Percentiles rank a stretch among this genome's conserved stretches.
Conservation (phyloP, 2,888 invertebrate genomes). For the Uloborus plumipes region DNA sequence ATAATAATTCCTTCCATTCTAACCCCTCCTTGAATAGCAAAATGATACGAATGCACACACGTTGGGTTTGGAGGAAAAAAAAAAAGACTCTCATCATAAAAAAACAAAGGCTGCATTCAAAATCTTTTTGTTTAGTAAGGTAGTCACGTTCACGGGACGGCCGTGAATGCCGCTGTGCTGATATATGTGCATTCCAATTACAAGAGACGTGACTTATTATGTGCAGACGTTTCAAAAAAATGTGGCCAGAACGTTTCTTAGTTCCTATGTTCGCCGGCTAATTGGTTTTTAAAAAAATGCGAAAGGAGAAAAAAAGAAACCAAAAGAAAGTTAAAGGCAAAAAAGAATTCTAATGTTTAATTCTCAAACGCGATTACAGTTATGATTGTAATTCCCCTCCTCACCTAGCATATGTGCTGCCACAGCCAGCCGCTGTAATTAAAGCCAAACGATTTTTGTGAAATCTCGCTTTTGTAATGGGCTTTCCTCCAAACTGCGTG, state of each 20-base stretch:
- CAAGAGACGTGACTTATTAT: slow-evolving; percentile 58
- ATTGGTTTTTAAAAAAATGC: slow-evolving; percentile 41
- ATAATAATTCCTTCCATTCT: no score
- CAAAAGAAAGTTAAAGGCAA: background rate
- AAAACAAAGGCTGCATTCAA: background rate
- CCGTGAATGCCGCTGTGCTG: slow-evolving; percentile 30
- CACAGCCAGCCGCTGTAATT: slow-evolving; percentile 12
- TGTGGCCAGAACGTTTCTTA: background rate
- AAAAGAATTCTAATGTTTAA: slow-evolving; percentile 45
- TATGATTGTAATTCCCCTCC: slow-evolving; percentile 30
- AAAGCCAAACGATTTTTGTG: slow-evolving; percentile 41
- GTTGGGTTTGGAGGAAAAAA: slow-evolving; percentile 25
- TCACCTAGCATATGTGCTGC: slow-evolving; percentile 33
- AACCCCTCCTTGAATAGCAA: no score
- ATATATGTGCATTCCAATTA: slow-evolving; percentile 58
- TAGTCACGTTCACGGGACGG: slow-evolving; percentile 36
- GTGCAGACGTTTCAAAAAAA: slow-evolving; percentile 21
- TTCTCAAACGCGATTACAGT: slow-evolving; percentile 35
- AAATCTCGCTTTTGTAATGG: slow-evolving; percentile 45
- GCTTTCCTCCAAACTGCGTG: slow-evolving; percentile 20
- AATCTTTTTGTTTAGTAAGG: slow-evolving; percentile 43
- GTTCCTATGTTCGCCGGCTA: slow-evolving; percentile 29
- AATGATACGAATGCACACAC: slow-evolving; percentile 44
- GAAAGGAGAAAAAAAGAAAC: slow-evolving; percentile 27
- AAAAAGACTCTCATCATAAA: slow-evolving; percentile 24